Evolutionary conservation across 2,888 invertebrate species (phyloP).

Genomic region (Mimumesa dahlbomi): DNA sequence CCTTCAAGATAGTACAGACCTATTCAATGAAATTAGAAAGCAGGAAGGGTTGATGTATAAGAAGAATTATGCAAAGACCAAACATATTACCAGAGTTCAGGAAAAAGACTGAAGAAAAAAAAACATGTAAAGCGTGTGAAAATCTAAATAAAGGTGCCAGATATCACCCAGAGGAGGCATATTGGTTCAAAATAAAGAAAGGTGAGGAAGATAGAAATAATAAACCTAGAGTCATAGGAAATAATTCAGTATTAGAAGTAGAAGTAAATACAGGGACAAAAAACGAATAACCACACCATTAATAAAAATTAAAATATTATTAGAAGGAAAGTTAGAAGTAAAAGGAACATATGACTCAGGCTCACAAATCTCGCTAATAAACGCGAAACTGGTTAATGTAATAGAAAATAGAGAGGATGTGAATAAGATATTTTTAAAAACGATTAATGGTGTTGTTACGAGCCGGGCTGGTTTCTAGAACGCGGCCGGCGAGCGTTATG

Average conservation of each 20-base stretch:
- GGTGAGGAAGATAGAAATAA: neutral
- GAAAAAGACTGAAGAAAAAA: conserved; percentile 1
- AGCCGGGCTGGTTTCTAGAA: too few species aligned
- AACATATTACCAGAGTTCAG: neutral
- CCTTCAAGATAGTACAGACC: conserved; percentile 6
- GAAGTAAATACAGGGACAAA: neutral
- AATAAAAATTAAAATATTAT: neutral
- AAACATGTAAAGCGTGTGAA: neutral
- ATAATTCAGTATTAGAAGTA: conserved; percentile 1
- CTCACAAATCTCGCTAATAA: neutral
- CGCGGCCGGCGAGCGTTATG: too few species aligned
- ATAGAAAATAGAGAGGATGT: neutral
- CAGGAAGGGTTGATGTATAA: neutral
- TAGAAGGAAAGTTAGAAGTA: neutral
- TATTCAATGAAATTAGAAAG: too few species aligned
- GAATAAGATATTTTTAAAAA: neutral
- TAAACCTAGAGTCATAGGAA: neutral
- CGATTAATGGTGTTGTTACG: neutral
- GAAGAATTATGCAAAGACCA: neutral
- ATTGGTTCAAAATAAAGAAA: neutral
- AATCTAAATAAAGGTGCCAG: neutral
- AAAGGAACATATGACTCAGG: neutral
- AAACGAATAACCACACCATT: conserved; percentile 1
- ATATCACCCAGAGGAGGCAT: neutral
- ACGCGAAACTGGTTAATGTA: neutral